Evolutionary conservation across 2,888 invertebrate genomes (phyloP).

Genomic region (Eristalis intricaria): DNA sequence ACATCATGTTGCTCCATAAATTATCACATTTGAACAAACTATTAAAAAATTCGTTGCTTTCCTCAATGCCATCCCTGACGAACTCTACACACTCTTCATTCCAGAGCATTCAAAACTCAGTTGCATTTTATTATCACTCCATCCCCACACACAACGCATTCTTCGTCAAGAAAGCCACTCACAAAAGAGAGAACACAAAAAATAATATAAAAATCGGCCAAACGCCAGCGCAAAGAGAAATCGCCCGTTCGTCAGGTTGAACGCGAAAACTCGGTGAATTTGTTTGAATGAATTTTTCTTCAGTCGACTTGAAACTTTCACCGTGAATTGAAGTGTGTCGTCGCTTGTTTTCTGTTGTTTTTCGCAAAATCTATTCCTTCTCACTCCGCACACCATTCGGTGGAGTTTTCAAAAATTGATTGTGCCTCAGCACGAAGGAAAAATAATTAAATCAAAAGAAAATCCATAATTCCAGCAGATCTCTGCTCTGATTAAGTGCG

Average conservation of each 20-base stretch:
- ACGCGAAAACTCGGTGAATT: constrained; percentile 51
- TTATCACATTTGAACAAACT: too few relatives aligned
- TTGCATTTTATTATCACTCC: background rate
- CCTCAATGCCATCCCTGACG: background rate
- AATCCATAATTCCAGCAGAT: background rate
- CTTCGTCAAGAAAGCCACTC: constrained; percentile 55
- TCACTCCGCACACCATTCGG: constrained; percentile 12
- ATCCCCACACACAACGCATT: constrained; percentile 22
- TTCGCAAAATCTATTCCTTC: constrained; percentile 5
- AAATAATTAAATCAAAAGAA: background rate
- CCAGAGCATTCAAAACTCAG: background rate
- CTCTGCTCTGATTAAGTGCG: background rate
- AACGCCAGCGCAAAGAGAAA: constrained; percentile 37
- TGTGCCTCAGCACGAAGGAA: background rate
- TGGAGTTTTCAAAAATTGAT: constrained; percentile 1
- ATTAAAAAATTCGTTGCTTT: background rate
- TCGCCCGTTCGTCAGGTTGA: constrained; percentile 52
- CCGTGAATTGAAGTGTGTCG: constrained; percentile 32
- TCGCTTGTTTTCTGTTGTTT: constrained; percentile 12
- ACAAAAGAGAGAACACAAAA: constrained; percentile 51
- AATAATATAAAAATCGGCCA: constrained; percentile 12
- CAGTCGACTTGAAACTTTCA: constrained; percentile 69
- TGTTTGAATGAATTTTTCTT: constrained; percentile 43
- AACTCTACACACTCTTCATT: background rate
- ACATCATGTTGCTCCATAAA: too few relatives aligned